Conservation (phyloP, 2,113 vertebrate species). For the Melierax canorus region DNA sequence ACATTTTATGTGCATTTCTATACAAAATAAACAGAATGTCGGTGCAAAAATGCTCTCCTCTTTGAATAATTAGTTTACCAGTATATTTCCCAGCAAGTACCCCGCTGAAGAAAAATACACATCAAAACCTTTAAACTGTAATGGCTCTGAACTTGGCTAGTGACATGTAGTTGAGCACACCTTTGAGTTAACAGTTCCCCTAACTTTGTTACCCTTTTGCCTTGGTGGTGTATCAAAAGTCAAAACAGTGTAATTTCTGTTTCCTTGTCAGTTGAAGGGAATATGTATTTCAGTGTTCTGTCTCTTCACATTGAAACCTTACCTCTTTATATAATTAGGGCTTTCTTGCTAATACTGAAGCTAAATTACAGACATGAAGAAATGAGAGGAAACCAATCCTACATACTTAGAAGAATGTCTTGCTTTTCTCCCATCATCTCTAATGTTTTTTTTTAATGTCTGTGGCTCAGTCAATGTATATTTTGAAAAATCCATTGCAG, state of each 20-base stretch:
- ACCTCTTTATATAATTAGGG: neutral
- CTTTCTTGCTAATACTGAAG: conserved; percentile 32
- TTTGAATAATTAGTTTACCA: neutral
- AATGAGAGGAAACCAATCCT: neutral
- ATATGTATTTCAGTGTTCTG: neutral
- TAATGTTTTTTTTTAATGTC: conserved; percentile 39
- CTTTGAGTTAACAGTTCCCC: neutral
- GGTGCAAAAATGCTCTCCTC: neutral
- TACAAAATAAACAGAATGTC: neutral
- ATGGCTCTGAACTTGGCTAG: neutral
- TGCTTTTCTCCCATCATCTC: conserved; percentile 66
- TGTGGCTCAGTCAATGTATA: conserved; percentile 71
- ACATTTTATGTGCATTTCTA: neutral
- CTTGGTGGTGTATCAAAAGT: neutral
- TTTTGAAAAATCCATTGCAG: conserved; percentile 67
- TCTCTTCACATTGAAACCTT: neutral
- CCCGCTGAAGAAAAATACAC: accelerated
- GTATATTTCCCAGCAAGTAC: neutral
- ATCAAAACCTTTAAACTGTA: neutral
- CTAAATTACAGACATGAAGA: conserved; percentile 26
- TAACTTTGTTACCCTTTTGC: neutral
- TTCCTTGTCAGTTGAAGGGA: neutral
- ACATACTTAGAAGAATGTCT: conserved; percentile 15
- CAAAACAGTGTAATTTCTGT: neutral
- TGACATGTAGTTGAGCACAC: neutral